Percentiles rank a stretch among this genome's conserved stretches.
Evolutionary conservation across 92 coral and sea anemone genomes (phyloP).

Genomic region (Scolanthus callimorphus): DNA sequence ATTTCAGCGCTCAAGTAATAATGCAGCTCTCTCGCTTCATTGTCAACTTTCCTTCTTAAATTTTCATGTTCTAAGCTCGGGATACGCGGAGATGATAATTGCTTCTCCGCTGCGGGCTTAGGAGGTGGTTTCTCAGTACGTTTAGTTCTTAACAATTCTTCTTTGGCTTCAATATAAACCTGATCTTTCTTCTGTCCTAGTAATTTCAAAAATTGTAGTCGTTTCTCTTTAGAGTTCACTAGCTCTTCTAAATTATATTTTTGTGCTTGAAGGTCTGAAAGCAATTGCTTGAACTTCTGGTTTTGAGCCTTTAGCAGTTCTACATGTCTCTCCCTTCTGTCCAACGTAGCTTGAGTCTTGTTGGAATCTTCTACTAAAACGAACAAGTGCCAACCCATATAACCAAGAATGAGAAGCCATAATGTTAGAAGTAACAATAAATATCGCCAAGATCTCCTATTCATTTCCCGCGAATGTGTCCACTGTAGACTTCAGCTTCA

Average conservation of each 20-base stretch:
- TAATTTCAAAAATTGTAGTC: slow-evolving; percentile 15
- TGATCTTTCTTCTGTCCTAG: neutral
- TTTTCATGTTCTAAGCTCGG: slow-evolving; percentile 55
- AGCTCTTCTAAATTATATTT: slow-evolving; percentile 46
- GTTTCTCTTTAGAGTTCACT: slow-evolving; percentile 30
- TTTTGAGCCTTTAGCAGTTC: slow-evolving; percentile 53
- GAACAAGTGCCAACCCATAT: slow-evolving; percentile 80
- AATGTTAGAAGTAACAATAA: slow-evolving; percentile 47
- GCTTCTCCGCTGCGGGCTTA: neutral
- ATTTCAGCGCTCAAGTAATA: slow-evolving; percentile 88
- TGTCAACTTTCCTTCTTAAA: slow-evolving; percentile 61
- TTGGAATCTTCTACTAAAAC: slow-evolving; percentile 70
- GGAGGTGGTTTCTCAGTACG: neutral
- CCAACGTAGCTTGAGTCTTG: slow-evolving; percentile 36
- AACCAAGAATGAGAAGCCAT: slow-evolving; percentile 69
- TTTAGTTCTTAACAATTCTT: slow-evolving; percentile 1
- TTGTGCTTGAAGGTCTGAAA: slow-evolving; percentile 48
- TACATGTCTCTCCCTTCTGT: slow-evolving; percentile 58
- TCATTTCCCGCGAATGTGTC: too few species aligned
- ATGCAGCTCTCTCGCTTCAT: slow-evolving; percentile 82
- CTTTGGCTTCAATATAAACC: neutral
- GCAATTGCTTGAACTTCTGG: slow-evolving; percentile 47
- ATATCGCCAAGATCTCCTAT: slow-evolving; percentile 68
- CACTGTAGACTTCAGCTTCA: too few species aligned
- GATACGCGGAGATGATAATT: neutral